phyloP scores from a whole-genome alignment of 1,140 invertebrate genomes.

The Saccostrea cuccullata region DNA sequence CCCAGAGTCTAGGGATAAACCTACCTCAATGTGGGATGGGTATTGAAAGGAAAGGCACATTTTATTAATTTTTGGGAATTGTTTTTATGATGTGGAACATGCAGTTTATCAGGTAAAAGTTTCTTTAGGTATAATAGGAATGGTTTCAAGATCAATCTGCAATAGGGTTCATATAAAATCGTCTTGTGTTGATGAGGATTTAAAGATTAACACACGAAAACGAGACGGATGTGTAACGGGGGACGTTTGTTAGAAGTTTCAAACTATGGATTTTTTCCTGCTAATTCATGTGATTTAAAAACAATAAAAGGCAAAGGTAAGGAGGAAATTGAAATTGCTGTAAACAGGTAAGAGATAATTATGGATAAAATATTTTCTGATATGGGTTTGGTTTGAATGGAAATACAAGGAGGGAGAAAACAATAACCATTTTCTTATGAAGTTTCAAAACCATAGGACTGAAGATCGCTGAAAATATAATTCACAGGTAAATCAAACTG shows the following conservation, averaged over 20 bases:
- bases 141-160: neutral
- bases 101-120: neutral
- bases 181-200: neutral
- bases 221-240: neutral
- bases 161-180: neutral
- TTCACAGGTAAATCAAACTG: neutral
- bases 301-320: conserved; percentile 5
- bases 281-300: neutral
- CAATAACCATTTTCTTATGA: conserved; percentile 25
- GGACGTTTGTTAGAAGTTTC: neutral
- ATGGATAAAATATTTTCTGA: neutral
- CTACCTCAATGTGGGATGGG: too few species aligned
- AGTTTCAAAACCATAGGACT: conserved; percentile 26
- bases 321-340: conserved; percentile 9
- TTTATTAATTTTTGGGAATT: neutral
- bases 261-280: neutral
- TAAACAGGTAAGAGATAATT: neutral
- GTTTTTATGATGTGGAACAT: neutral
- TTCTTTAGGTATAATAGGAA: neutral
- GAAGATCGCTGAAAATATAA: conserved; percentile 33
- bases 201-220: conserved; percentile 1
- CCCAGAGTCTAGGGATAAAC: too few species aligned
- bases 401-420: neutral
- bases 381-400: neutral
- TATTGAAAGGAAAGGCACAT: neutral